Conservation (phyloP, 2,113 vertebrate genomes). For the Sturnira hondurensis region DNA sequence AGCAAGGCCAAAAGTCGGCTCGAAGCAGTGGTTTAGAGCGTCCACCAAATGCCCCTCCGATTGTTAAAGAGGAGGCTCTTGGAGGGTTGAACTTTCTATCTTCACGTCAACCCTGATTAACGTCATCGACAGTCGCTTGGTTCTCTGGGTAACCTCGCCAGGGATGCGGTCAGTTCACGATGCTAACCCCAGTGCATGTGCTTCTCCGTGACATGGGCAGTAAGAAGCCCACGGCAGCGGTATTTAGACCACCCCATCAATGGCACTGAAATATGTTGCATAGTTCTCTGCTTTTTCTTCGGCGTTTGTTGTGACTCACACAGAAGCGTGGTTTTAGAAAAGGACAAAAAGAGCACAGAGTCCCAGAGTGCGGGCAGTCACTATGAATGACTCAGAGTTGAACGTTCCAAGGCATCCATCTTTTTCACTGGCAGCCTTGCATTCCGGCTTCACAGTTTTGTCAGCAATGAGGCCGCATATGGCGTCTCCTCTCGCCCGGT, state of each 20-base stretch:
- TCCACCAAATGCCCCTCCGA: neutral
- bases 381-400: neutral
- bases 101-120: neutral
- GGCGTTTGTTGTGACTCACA: neutral
- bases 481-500: neutral
- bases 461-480: neutral
- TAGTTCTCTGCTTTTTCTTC: slow-evolving; percentile 40
- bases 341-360: neutral
- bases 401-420: neutral
- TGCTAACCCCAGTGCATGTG: neutral
- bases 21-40: slow-evolving; percentile 5
- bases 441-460: neutral
- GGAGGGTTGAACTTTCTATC: neutral
- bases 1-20: neutral
- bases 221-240: slow-evolving; percentile 27
- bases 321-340: slow-evolving; percentile 27
- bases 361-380: neutral
- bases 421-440: neutral
- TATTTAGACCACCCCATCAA: slow-evolving; percentile 19
- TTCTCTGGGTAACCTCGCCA: neutral
- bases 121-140: neutral
- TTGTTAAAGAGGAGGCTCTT: neutral
- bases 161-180: neutral
- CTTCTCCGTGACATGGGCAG: slow-evolving; percentile 33
- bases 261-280: neutral